Conservation (phyloP, 1,140 invertebrate species). For the Leptopilina clavipes region DNA sequence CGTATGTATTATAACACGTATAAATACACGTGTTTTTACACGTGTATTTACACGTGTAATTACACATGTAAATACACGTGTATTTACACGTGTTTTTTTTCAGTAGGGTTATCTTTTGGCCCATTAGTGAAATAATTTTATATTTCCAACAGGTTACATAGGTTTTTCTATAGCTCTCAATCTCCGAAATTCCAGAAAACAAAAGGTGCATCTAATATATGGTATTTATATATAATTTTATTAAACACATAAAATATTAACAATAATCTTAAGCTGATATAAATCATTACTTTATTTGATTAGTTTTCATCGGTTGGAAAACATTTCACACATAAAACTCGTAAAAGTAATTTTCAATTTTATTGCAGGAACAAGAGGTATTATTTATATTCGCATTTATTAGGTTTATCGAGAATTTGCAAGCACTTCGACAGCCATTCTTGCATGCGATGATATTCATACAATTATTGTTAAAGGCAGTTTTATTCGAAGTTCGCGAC, state of each 20-base stretch:
- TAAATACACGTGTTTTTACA: too few relatives aligned
- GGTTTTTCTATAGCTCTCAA: too few relatives aligned
- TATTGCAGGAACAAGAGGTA: constrained; percentile 9
- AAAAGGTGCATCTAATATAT: too few relatives aligned
- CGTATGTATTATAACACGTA: too few relatives aligned
- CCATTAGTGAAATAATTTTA: too few relatives aligned
- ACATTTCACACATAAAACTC: constrained; percentile 11
- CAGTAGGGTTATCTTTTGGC: too few relatives aligned
- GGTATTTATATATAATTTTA: neutral
- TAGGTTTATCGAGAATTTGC: constrained; percentile 10
- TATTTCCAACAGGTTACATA: too few relatives aligned
- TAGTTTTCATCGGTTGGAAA: neutral
- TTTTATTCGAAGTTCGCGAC: constrained; percentile 11
- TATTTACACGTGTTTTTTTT: too few relatives aligned
- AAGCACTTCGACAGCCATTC: constrained; percentile 1
- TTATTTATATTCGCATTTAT: constrained; percentile 28
- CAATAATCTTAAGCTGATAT: constrained; percentile 2
- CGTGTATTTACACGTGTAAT: too few relatives aligned
- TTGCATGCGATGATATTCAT: constrained; percentile 9
- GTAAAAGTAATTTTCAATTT: constrained; percentile 29
- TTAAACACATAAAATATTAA: constrained; percentile 2
- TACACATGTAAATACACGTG: too few relatives aligned
- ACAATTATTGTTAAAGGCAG: constrained; percentile 26
- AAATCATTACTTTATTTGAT: constrained; percentile 16
- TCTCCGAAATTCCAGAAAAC: too few relatives aligned